phyloP scores from a whole-genome alignment of 2,888 invertebrate species.

The Calameuta pallipes region DNA sequence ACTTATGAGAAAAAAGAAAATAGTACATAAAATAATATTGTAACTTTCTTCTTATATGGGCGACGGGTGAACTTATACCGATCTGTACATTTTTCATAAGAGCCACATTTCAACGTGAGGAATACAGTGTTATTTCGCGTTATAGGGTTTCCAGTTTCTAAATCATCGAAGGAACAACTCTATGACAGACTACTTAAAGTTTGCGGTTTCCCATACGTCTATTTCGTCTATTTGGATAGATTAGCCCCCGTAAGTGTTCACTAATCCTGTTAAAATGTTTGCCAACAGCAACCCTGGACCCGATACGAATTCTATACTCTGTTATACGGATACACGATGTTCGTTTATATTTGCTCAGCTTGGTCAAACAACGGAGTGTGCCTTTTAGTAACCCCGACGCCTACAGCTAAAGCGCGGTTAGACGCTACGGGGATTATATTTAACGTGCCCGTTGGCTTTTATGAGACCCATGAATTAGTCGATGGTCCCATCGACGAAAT shows the following conservation, averaged over 20 bases:
- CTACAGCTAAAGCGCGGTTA: slow-evolving; percentile 49
- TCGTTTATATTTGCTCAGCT: slow-evolving; percentile 61
- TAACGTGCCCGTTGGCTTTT: slow-evolving; percentile 16
- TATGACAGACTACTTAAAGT: slow-evolving; percentile 48
- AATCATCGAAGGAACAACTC: slow-evolving; percentile 33
- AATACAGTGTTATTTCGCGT: neutral
- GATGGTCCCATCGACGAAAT: neutral
- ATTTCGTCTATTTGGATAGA: slow-evolving; percentile 60
- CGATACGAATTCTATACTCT: slow-evolving; percentile 43
- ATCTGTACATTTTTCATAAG: neutral
- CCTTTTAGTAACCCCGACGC: slow-evolving; percentile 58
- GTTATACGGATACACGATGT: slow-evolving; percentile 44
- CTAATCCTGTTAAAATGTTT: slow-evolving; percentile 66
- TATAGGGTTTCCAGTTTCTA: neutral
- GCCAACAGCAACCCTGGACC: slow-evolving; percentile 48
- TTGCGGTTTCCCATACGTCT: slow-evolving; percentile 52
- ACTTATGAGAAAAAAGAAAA: too few species aligned
- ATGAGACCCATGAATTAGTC: slow-evolving; percentile 11
- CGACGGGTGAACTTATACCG: neutral
- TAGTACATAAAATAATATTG: too few species aligned
- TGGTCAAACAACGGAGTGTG: slow-evolving; percentile 63
- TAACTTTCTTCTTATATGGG: neutral
- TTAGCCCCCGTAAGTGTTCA: slow-evolving; percentile 62
- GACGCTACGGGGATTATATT: slow-evolving; percentile 33
- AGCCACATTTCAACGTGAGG: neutral